Conservation (phyloP, 64 coral and sea anemone species). For the Montipora efflorescens region DNA sequence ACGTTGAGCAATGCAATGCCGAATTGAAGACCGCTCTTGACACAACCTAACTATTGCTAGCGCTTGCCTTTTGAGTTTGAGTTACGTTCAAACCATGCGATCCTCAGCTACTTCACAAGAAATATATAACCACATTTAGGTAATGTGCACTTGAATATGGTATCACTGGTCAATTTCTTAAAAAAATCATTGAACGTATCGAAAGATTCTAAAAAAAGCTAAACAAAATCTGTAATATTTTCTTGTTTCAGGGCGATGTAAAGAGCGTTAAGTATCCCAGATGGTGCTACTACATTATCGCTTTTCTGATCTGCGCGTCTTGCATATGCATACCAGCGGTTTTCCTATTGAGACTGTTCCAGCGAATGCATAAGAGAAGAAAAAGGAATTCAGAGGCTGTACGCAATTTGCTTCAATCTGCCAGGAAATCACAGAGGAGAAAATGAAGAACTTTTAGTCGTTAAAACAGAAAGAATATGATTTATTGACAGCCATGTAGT, state of each 20-base stretch:
- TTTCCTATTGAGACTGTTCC: constrained; percentile 49
- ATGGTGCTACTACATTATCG: constrained; percentile 64
- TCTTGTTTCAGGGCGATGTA: constrained; percentile 41
- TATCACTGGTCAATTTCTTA: too few species aligned
- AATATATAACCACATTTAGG: too few species aligned
- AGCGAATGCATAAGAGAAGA: background rate
- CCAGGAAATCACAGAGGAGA: background rate
- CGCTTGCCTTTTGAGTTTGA: too few species aligned
- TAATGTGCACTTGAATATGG: too few species aligned
- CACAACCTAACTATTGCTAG: too few species aligned
- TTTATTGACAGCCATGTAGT: background rate
- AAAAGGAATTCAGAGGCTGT: constrained; percentile 24
- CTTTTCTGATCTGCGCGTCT: constrained; percentile 65
- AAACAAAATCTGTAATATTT: background rate
- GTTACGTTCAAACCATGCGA: too few species aligned
- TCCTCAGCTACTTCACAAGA: too few species aligned
- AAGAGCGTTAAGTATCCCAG: constrained; percentile 15
- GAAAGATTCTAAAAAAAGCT: background rate
- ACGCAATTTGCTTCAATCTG: constrained; percentile 16
- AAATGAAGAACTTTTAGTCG: background rate
- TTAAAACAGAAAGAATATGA: background rate
- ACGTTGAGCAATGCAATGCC: too few species aligned
- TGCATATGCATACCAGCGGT: constrained; percentile 68
- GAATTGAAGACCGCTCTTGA: too few species aligned
- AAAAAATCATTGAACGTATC: too few species aligned